Evolutionary conservation across 2,888 invertebrate species (phyloP), one percentile per base, ranked within the genome.

Genomic region (Blomia tropicalis): DNA sequence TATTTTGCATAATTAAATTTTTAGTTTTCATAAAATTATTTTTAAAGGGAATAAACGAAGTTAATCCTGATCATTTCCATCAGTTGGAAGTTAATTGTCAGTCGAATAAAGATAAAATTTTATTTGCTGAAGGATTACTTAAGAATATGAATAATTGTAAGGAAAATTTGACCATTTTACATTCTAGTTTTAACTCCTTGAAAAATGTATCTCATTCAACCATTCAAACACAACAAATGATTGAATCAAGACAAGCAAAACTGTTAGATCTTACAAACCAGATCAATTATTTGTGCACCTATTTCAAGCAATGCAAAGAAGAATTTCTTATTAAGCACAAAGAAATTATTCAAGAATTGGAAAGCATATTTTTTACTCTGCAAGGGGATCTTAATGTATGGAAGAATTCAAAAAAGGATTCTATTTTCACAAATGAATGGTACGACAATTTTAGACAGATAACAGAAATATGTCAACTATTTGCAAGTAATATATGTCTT

Each of bases 21-120:
- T 36, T 36, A 11, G 22, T 11, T 11, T 47, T 14, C 5, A 7
- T 27, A 47, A 47, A 11, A 25, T 47, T 19, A 25, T 11, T 47
- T 19, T 22, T 47, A 14, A 11, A 47, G 51, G 51, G 51, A 22
- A 11, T 47, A 22, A 47, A 47, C n/a, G 51, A 47, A n/a, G 7
- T 7, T 27, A 47, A 47, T 47, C 51, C 51, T 7, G 14, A 14
- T 47, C 51, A 47, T 47, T 47, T 47, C 27, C 51, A 47, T 47
- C 51, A 47, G 51, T 27, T 47, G 51, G 51, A 47, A 47, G n/a
- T 11, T 14, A 47, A 47, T 22, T 47, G 51, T n/a, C 51, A 47
- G 22, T 11, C 27, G 0, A 76, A 74, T 59, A 78, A 78, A 5
- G 81, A 47, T 11, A 47, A 47, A n/a, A 47, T 47, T n/a, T 11